phyloP scores from a whole-genome alignment of 1,140 invertebrate genomes.

The Danaus plexippus region DNA sequence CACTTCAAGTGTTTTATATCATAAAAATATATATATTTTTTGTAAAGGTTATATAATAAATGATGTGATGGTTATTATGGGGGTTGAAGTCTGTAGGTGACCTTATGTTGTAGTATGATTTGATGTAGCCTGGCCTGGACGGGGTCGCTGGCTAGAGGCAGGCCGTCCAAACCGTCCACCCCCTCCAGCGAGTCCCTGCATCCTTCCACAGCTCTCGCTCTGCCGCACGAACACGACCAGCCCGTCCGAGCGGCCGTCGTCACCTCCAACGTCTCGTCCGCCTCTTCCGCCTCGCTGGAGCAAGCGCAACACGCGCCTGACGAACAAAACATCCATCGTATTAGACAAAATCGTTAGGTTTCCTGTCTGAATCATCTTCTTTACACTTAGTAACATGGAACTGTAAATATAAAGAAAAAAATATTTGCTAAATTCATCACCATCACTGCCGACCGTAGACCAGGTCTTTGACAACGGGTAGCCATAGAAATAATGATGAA shows the following conservation, averaged over 20 bases:
- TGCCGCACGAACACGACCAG: slow-evolving; percentile 26
- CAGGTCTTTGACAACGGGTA: neutral
- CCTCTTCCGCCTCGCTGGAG: slow-evolving; percentile 20
- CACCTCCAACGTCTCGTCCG: neutral
- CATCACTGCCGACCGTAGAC: slow-evolving; percentile 16
- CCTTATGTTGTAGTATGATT: slow-evolving; percentile 85
- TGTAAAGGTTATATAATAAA: no score
- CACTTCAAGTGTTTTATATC: no score
- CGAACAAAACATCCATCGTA: slow-evolving; percentile 12
- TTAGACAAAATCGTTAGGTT: no score
- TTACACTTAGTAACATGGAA: no score
- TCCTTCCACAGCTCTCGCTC: no score
- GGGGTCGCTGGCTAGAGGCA: slow-evolving; percentile 83
- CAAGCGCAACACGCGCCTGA: slow-evolving; percentile 30
- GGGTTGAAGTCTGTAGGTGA: slow-evolving; percentile 34
- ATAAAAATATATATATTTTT: no score
- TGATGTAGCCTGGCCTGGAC: slow-evolving; percentile 85
- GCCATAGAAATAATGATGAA: neutral
- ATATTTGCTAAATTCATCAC: slow-evolving; percentile 13
- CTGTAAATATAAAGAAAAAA: no score
- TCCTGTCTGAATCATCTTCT: no score
- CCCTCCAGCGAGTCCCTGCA: neutral
- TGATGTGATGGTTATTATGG: no score
- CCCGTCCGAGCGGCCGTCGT: slow-evolving; percentile 10
- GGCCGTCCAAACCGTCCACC: slow-evolving; percentile 77